Percentiles rank a stretch among this genome's conserved stretches.
phyloP scores from a whole-genome alignment of 2,113 vertebrate genomes.

The Paedocypris sp. region DNA sequence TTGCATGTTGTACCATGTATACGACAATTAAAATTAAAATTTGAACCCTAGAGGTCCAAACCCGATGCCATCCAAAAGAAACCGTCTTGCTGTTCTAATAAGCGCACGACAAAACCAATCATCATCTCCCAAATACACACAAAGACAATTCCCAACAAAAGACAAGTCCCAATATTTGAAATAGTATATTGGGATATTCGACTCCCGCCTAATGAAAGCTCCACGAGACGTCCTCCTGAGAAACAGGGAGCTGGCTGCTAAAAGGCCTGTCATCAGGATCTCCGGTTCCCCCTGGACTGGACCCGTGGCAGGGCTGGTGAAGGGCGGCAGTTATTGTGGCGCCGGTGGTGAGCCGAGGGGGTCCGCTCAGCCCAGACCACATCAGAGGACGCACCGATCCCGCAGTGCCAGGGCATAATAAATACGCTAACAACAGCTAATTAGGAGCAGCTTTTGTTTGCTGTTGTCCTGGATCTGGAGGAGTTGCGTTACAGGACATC shows the following conservation, averaged over 20 bases:
- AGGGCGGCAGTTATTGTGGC: slow-evolving; percentile 37
- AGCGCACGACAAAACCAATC: background rate
- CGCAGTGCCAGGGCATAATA: slow-evolving; percentile 40
- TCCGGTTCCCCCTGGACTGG: slow-evolving; percentile 19
- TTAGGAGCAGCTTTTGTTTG: slow-evolving; percentile 44
- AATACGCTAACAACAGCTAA: slow-evolving; percentile 41
- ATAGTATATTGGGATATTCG: too few species aligned
- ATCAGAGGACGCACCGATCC: slow-evolving; percentile 43
- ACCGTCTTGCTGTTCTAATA: slow-evolving; percentile 2
- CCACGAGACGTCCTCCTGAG: background rate
- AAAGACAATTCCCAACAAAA: background rate
- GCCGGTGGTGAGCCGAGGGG: slow-evolving; percentile 42
- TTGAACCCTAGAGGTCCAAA: too few species aligned
- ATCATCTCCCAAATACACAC: background rate
- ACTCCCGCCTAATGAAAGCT: too few species aligned
- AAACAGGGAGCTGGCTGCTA: slow-evolving; percentile 20
- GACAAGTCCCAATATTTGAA: background rate
- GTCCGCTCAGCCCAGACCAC: slow-evolving; percentile 38
- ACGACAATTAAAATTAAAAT: too few species aligned
- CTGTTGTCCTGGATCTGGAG: slow-evolving; percentile 34
- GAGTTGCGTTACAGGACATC: slow-evolving; percentile 26
- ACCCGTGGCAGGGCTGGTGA: slow-evolving; percentile 31
- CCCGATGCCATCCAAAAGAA: too few species aligned
- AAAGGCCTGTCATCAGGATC: slow-evolving; percentile 25
- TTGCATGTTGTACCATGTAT: too few species aligned